Percentiles rank a stretch among this genome's conserved stretches.
Evolutionary conservation across 2,797 vertebrate genomes (phyloP).

Genomic region (Sebastes umbrosus): DNA sequence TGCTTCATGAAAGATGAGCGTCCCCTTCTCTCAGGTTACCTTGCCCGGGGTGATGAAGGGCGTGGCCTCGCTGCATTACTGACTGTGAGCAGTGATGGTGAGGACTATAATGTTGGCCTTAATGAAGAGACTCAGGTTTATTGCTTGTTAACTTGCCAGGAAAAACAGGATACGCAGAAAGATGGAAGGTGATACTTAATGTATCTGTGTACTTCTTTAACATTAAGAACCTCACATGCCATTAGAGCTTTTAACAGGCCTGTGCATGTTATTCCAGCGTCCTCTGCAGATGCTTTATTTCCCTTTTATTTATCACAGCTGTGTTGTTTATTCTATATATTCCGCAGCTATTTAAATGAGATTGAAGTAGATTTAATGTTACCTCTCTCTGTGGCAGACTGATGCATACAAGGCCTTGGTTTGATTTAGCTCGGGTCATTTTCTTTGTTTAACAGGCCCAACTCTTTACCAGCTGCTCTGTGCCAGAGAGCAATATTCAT

Average conservation of each 20-base stretch:
- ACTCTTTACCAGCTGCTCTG: constrained; percentile 7
- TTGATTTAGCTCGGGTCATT: constrained; percentile 2
- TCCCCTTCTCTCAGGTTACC: constrained; percentile 16
- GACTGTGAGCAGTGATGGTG: not conserved
- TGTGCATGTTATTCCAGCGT: not conserved
- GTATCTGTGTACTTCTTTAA: not conserved
- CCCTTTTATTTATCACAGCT: not conserved
- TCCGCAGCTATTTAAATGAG: not conserved
- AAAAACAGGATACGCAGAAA: not conserved
- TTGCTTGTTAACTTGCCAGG: not conserved
- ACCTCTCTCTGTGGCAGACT: not conserved
- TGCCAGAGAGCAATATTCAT: constrained; percentile 48
- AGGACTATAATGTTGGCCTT: not conserved
- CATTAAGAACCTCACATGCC: not conserved
- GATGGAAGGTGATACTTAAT: not conserved
- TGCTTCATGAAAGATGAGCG: not conserved
- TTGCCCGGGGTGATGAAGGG: constrained; percentile 34
- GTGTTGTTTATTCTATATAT: not conserved
- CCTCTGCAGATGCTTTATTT: not conserved
- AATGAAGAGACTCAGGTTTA: constrained; percentile 23
- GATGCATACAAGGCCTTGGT: not conserved
- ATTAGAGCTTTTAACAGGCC: not conserved
- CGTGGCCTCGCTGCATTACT: constrained; percentile 16
- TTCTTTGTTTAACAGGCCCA: constrained; percentile 11
- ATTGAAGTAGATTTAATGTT: not conserved